Conservation (phyloP, 2,113 vertebrate genomes). For the Nothocercus nigrocapillus region DNA sequence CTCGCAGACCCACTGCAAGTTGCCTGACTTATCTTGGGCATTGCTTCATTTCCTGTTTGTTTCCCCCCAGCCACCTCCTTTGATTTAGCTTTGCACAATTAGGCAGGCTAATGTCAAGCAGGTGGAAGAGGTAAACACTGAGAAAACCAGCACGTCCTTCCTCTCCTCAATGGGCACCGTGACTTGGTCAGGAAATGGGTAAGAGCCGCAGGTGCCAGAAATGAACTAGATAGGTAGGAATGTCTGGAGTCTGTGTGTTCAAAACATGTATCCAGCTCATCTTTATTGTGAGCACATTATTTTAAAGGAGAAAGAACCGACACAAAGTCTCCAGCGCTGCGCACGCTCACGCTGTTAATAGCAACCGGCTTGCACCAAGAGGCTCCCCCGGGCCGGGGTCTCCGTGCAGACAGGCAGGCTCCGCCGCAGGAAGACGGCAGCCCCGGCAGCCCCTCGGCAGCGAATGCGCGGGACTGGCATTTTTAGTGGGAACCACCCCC, state of each 20-base stretch:
- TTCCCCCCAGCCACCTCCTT: neutral
- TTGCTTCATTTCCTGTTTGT: slow-evolving; percentile 56
- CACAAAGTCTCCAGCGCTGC: neutral
- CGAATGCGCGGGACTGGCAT: neutral
- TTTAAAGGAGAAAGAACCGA: neutral
- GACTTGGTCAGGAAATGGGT: slow-evolving; percentile 55
- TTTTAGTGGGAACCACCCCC: neutral
- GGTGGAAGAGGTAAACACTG: slow-evolving; percentile 54
- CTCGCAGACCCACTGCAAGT: neutral
- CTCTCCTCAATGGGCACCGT: slow-evolving; percentile 42
- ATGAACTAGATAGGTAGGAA: neutral
- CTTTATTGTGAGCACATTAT: neutral
- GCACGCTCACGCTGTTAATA: neutral
- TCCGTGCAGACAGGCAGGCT: neutral
- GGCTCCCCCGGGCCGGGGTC: rapidly evolving
- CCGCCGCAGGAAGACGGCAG: neutral
- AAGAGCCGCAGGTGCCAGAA: slow-evolving; percentile 60
- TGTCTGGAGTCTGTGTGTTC: neutral
- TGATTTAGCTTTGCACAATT: neutral
- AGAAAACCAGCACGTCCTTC: slow-evolving; percentile 3
- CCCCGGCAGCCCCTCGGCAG: neutral
- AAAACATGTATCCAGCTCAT: neutral
- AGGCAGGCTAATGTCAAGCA: slow-evolving; percentile 39
- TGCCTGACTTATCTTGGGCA: neutral
- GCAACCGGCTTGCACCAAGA: rapidly evolving